Evolutionary conservation across 2,888 invertebrate genomes (phyloP).

Genomic region (Pheosia gnoma): DNA sequence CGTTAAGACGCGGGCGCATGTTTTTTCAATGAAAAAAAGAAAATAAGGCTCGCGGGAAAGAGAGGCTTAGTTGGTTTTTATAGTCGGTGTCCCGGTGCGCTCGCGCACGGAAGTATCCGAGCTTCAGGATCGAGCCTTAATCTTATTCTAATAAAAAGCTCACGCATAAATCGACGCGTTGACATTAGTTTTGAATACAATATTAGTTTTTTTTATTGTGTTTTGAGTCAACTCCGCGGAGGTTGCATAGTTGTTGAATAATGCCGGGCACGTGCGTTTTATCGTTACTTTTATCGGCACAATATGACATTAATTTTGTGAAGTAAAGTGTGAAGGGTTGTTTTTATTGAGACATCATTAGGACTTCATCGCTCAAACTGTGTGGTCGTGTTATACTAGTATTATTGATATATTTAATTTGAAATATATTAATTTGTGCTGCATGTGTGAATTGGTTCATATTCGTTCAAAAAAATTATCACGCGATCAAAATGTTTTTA

Average conservation of each 20-base stretch:
- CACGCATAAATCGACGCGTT: constrained; percentile 78
- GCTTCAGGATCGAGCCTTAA: constrained; percentile 79
- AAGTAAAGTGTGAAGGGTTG: constrained; percentile 74
- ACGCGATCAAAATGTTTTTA: constrained; percentile 66
- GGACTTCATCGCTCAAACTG: constrained; percentile 64
- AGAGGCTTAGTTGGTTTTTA: constrained; percentile 80
- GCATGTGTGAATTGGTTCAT: constrained; percentile 46
- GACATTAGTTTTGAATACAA: constrained; percentile 66
- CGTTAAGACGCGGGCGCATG: constrained; percentile 67
- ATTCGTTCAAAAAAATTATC: constrained; percentile 40
- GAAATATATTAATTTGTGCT: constrained; percentile 60
- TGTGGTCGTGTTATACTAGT: constrained; percentile 73
- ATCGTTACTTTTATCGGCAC: constrained; percentile 75
- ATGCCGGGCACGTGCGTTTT: constrained; percentile 77
- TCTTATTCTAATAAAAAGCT: constrained; percentile 82
- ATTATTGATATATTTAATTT: constrained; percentile 29
- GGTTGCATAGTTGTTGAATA: constrained; percentile 69
- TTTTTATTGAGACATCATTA: constrained; percentile 76
- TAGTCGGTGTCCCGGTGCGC: constrained; percentile 81
- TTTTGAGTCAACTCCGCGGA: constrained; percentile 55
- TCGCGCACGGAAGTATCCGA: constrained; percentile 79
- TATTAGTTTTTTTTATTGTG: constrained; percentile 62
- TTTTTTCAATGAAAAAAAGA: constrained; percentile 67
- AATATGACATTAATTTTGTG: constrained; percentile 76
- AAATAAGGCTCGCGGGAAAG: constrained; percentile 79